Evolutionary conservation across 1,140 invertebrate species (phyloP), one percentile per base, ranked within the genome.

Genomic region (Drosophila pandora): DNA sequence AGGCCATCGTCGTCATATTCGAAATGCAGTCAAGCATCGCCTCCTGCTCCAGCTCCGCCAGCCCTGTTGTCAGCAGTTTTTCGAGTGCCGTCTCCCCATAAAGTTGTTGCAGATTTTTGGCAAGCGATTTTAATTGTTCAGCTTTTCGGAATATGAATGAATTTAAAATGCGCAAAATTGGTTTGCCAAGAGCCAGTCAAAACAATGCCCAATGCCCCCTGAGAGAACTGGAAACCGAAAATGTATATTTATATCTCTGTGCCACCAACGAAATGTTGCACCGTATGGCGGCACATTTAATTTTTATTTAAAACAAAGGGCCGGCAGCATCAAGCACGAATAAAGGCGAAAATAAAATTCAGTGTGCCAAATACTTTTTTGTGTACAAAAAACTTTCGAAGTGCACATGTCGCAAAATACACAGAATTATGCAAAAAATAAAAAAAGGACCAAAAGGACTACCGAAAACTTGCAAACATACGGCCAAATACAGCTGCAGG

Each of bases 111-210:
- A 75, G 78, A 76, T 82, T 76, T 78, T 87, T 87, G 82, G 82
- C 82, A 87, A 73, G 65, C 83, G 45, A 13, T 76, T 87, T 87
- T 87, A 87, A 87, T 87, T 82, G 83, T 69, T 64, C 56, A 17
- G 58, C 28, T 61, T 78, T 81, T 56, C 8, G 39, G 63, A 64
- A 78, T 82, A 49, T 78, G 67, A 85, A 85, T 81, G 61, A 77
- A 76, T 85, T 85, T 75, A 64, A 78, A 57, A 58, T 57, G 45
- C 32, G 47, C 41, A 54, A 32, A 49, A 30, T 49, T 69, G 69
- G 50, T 60, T 63, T 59, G 72, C 57, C 54, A 37, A 37, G 30
- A 45, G 58, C 12, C 57, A 61, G 65, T 72, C 61, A 58, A 78
- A 87, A 81, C 74, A 81, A 64, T 71, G 13, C 39, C 23, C 47